Base-by-base conservation (phyloP, 2,113 vertebrate genomes). In the Regulus satrapa region DNA sequence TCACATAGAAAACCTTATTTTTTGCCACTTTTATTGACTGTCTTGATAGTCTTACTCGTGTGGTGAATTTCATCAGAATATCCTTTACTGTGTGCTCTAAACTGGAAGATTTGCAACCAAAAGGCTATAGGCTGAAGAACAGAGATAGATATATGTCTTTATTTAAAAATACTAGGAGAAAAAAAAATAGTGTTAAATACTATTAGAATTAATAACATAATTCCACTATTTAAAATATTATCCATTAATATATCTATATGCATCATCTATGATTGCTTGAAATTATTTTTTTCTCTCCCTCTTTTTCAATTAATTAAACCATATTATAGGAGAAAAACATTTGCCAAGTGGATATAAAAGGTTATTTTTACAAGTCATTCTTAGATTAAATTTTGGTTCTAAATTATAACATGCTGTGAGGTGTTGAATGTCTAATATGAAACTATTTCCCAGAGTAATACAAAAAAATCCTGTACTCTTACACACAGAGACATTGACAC, bases 191-290 rank as follows among this genome's bases (percentile, higher is more conserved):
- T 45, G 2, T 4, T 21, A 56, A 66, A 48, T 38, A 23, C 2
- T 69, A 14, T 46, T 54, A 61, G 84, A 79, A 72, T 52, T 20
- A 56, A 32, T 2, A 40, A 5, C 8, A 38, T 4, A 12, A 14
- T 17, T 3, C 0, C 6, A 28, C 41, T 55, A 51, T 64, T 80
- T 68, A 46, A 64, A 59, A 34, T 46, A 59, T 34, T 51, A 46
- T 2, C 6, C 0, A 6, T 6, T 25, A 34, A n/a, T 59, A 49
- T 34, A 6, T 34, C 10, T 87, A 8, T 54, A 61, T 55, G 6
- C 0, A 0, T 13, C 8, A 46, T 18, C 19, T 51, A 13, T 45
- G 6, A 71, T 8, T 15, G 1, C 51, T 51, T 83, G 31, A 75
- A 49, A 63, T 56, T 34, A 64, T 18, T 52, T 26, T 46, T 48